Evolutionary conservation across 2,797 vertebrate species (phyloP).

Genomic region (Girardinus metallicus): DNA sequence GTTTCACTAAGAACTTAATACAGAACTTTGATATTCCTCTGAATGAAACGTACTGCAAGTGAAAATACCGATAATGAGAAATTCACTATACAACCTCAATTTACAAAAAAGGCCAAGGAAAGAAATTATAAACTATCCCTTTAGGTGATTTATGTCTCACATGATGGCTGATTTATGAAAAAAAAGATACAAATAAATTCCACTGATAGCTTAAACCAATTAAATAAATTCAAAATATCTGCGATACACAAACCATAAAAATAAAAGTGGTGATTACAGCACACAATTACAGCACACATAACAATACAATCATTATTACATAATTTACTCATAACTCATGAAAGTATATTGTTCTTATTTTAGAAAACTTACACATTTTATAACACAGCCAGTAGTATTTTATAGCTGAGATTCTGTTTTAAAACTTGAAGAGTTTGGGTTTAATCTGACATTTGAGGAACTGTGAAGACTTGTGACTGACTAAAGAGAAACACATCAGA

Average conservation of each 20-base stretch:
- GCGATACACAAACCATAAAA: neutral
- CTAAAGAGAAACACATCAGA: neutral
- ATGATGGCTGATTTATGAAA: neutral
- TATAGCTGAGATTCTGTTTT: neutral
- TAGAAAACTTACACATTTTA: neutral
- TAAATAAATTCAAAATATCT: neutral
- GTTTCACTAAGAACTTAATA: neutral
- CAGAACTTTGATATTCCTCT: too few species aligned
- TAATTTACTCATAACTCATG: neutral
- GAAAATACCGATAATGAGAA: too few species aligned
- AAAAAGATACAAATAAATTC: neutral
- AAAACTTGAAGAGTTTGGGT: neutral
- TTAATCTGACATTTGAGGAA: neutral
- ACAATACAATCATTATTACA: neutral
- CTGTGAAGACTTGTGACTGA: neutral
- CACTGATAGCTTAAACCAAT: neutral
- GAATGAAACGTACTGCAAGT: too few species aligned
- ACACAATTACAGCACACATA: neutral
- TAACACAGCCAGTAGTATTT: neutral
- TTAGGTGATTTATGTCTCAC: neutral
- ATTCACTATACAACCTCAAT: neutral
- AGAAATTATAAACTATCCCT: neutral
- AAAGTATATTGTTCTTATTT: neutral
- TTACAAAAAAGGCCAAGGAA: neutral
- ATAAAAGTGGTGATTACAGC: neutral